Base-by-base conservation (phyloP, 1,140 invertebrate species). In the Drosophila willistoni region DNA sequence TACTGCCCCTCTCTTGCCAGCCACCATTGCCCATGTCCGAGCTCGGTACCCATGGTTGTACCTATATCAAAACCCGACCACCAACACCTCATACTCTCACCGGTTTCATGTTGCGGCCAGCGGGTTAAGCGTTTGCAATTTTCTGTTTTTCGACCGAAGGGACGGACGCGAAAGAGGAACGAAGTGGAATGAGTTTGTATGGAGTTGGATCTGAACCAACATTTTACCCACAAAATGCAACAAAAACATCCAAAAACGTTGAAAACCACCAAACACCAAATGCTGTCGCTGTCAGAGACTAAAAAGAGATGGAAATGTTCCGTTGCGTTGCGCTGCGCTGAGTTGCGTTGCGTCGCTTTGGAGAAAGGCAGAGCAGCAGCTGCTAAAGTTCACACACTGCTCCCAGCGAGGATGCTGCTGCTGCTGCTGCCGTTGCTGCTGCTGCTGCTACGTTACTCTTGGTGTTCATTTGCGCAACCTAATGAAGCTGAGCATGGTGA, bases 251-350 rank as follows among this genome's bases (percentile, higher is more conserved):
- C 44, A 22, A 51, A 75, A 86, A 70, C 71, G 63, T 66, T 70
- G 44, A 51, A 68, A 86, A 82, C 82, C 82, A 86, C 75, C 72
- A 86, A 85, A 86, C 82, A 87, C 82, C 82, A 86, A 86, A 86
- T 82, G 79, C 83, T 82, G 75, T 64, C 64, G 71, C 71, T 86
- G 82, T 82, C 82, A 86, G 65, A 19, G 47, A 59, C 47, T n/a
- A 55, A 39, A 60, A 33, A 39, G 44, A 22, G 64, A 66, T 13
- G 71, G 19, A 44, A 60, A 39, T 64, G 73, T 64, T 68, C 59
- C 56, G 62, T 36, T 64, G 62, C 44, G 44, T 51, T 12, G 17
- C 56, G 62, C 22, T 64, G 62, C 44, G 44, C 19, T 51, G 17
- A 17, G 44, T 51, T 12, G 44, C 44, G 17, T 47, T 17, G 14